Base-by-base conservation (phyloP, 35 echinoderm and acorn worm genomes). In the Ophiothrix spiculata region DNA sequence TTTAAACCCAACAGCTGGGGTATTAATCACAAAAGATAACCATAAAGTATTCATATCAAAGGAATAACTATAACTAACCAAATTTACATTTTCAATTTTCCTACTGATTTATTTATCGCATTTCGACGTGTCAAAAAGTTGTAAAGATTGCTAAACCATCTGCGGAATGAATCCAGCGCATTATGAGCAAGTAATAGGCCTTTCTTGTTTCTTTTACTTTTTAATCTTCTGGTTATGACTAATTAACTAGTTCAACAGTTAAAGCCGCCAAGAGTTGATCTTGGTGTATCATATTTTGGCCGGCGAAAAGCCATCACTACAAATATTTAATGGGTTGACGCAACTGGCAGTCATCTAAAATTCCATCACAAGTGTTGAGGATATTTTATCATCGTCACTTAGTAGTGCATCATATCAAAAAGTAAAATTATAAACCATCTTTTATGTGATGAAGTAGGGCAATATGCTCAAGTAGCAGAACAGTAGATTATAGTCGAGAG, bases 231-330 rank as follows among this genome's bases (percentile, higher is more conserved):
- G 29, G 60, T 69, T 69, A 69, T 69, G 60, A 69, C 60, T 69
- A 69, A 69, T 69, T 69, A 69, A 69, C 60, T 69, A 69, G 60
- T 69, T 69, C 60, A 69, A 69, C 60, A 69, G 60, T 69, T 69
- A 25, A 25, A 69, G 60, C 23, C 60, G 60, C 8, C 60, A 69
- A 69, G 16, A 69, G 60, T 69, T 69, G 60, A 69, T 69, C 60
- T 69, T n/a, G 16, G 60, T 69, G 60, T 69, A 69, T 69, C 60
- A 69, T 69, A 69, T 69, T 69, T 69, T 69, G 60, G 60, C 60
- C 60, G 8, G 60, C 60, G 29, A 69, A 69, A 69, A 69, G 60
- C 60, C 60, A 69, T 69, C 60, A 69, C 4, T n/a, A 69, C 60
- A 69, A 54, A 69, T 69, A 69, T 69, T 69, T 69, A 69, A 69